A percentile compares a stretch with the other conserved stretches of the same genome.
phyloP scores from a whole-genome alignment of 2,797 vertebrate genomes.

The Sibirionetta formosa region DNA sequence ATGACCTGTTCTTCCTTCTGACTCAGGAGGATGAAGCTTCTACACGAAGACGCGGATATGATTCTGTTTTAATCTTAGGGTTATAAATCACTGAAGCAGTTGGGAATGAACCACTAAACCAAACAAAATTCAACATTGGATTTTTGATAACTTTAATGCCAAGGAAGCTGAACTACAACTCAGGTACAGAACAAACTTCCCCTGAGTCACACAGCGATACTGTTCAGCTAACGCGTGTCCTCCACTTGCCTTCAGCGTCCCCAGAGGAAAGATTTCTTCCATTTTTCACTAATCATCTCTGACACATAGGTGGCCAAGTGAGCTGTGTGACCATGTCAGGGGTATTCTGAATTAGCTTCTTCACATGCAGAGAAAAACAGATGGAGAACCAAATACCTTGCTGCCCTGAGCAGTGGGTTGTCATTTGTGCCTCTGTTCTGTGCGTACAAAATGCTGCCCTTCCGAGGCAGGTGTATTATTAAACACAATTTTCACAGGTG shows the following conservation, averaged over 20 bases:
- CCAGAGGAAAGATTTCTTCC: background rate
- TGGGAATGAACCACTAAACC: background rate
- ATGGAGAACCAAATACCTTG: background rate
- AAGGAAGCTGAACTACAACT: background rate
- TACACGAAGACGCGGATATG: background rate
- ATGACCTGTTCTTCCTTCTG: background rate
- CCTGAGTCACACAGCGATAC: background rate
- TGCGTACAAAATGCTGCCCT: background rate
- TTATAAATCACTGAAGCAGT: conserved; percentile 45
- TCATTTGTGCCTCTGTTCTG: background rate
- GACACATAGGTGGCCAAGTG: background rate
- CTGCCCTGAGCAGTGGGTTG: background rate
- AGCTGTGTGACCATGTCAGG: background rate
- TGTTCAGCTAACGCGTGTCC: background rate
- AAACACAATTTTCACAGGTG: background rate
- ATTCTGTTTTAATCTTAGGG: background rate
- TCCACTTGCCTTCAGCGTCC: background rate
- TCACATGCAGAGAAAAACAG: background rate
- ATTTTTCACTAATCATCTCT: background rate
- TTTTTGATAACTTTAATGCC: background rate
- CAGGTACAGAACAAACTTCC: background rate
- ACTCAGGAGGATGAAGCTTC: background rate
- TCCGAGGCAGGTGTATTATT: fast-evolving
- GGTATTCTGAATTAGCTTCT: background rate
- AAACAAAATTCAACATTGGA: background rate